A percentile compares a stretch with the other conserved stretches of the same genome.
Conservation (phyloP, 2,113 vertebrate genomes). For the Coracopsis vasa region DNA sequence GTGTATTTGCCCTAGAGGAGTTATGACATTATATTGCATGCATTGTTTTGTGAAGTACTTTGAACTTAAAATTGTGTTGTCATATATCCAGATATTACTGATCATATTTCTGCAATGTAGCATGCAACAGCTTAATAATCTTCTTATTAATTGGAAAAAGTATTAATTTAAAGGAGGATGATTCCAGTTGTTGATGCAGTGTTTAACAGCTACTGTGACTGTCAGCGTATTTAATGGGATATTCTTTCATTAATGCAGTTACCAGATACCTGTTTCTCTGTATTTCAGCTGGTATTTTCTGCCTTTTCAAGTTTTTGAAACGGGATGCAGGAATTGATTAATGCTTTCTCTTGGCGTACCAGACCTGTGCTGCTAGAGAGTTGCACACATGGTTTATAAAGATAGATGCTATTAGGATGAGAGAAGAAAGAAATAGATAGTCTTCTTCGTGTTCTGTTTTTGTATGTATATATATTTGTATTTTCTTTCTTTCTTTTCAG, state of each 20-base stretch:
- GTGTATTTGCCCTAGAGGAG: background rate
- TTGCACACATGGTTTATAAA: background rate
- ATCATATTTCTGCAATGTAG: background rate
- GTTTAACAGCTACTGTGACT: background rate
- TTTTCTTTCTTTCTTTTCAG: constrained; percentile 71
- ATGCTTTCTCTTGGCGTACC: background rate
- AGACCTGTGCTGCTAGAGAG: background rate
- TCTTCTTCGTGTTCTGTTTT: background rate
- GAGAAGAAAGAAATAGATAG: background rate
- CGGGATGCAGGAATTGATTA: background rate
- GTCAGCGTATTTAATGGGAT: background rate
- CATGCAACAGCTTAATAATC: background rate
- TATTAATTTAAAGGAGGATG: background rate
- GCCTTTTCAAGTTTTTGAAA: background rate
- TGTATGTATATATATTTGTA: background rate
- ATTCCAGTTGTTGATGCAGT: background rate
- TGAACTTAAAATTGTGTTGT: background rate
- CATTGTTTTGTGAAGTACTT: background rate
- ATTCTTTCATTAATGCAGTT: background rate
- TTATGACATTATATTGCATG: background rate
- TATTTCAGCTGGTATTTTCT: background rate
- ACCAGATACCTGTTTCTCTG: background rate
- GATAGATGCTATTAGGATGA: background rate
- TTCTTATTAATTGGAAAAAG: constrained; percentile 6
- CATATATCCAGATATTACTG: background rate